Conservation (phyloP, 2,113 vertebrate genomes). For the Protomyctophum bolini region DNA sequence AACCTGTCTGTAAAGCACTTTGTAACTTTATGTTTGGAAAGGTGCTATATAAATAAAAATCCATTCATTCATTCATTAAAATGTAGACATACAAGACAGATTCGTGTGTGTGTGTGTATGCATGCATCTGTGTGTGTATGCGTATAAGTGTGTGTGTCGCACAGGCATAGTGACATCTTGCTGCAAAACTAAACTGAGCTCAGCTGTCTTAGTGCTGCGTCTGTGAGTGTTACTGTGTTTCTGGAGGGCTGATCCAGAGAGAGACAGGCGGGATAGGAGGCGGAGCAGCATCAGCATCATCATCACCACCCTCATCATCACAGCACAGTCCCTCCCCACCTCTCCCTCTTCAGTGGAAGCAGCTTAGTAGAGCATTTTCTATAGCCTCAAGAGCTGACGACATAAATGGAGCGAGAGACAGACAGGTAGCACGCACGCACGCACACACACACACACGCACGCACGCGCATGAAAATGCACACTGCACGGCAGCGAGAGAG, state of each 20-base stretch:
- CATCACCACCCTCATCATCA: too few relatives aligned
- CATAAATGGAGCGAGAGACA: background rate
- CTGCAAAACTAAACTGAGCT: background rate
- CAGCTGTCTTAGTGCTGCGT: background rate
- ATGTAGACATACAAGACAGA: background rate
- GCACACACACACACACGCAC: too few relatives aligned
- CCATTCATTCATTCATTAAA: too few relatives aligned
- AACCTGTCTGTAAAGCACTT: too few relatives aligned
- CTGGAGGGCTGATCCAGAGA: too few relatives aligned
- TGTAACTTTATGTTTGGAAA: too few relatives aligned
- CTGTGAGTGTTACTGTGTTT: background rate
- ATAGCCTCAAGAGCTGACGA: background rate
- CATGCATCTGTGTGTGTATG: background rate
- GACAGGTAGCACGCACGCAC: too few relatives aligned
- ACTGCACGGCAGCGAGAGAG: background rate
- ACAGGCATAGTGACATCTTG: too few relatives aligned
- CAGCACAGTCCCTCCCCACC: background rate
- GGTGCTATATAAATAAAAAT: too few relatives aligned
- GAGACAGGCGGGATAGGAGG: too few relatives aligned
- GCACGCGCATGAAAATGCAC: too few relatives aligned
- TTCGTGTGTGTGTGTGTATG: background rate
- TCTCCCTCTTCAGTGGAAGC: conserved; percentile 1
- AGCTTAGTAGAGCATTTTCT: background rate
- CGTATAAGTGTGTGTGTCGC: background rate
- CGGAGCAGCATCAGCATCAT: too few relatives aligned